These are phyloP conservation scores for Sapajus apella DNA, from an alignment of 2,113 vertebrate genomes.

Conservation along the genomic window DNA sequence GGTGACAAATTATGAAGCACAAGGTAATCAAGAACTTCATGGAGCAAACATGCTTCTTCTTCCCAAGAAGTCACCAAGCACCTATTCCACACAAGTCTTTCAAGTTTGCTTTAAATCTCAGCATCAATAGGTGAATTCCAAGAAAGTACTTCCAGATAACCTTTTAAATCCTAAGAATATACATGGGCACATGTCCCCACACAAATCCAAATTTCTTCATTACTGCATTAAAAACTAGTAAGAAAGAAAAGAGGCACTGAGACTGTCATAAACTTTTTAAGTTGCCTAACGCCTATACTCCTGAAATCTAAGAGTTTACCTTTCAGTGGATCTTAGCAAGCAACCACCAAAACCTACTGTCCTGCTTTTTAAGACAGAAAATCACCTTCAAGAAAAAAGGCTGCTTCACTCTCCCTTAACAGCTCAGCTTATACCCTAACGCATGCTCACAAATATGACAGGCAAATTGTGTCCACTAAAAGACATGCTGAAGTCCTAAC, in stretches of 20 bases:
- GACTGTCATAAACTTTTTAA: not conserved
- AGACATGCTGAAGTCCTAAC: not conserved
- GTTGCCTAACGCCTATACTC: not conserved
- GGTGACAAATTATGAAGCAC: not conserved
- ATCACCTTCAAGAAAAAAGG: not conserved
- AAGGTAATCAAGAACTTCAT: not conserved
- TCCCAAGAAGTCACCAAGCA: not conserved
- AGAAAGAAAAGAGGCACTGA: not conserved
- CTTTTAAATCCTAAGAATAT: not conserved
- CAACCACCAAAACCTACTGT: not conserved
- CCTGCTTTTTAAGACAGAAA: not conserved
- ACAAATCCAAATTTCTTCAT: not conserved
- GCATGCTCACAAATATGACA: not conserved
- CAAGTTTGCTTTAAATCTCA: not conserved
- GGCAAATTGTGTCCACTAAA: not conserved
- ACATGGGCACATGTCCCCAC: not conserved
- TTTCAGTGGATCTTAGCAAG: not conserved
- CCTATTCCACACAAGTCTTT: not conserved
- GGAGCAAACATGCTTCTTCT: not conserved
- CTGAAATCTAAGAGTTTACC: not conserved
- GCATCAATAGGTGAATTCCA: not conserved
- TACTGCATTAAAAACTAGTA: not conserved
- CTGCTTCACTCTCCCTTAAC: not conserved
- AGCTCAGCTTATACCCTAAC: not conserved
- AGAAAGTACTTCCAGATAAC: not conserved